Evolutionary conservation across 2,888 invertebrate species (phyloP), one percentile per base, ranked within the genome.

Genomic region (Nomada fucata): DNA sequence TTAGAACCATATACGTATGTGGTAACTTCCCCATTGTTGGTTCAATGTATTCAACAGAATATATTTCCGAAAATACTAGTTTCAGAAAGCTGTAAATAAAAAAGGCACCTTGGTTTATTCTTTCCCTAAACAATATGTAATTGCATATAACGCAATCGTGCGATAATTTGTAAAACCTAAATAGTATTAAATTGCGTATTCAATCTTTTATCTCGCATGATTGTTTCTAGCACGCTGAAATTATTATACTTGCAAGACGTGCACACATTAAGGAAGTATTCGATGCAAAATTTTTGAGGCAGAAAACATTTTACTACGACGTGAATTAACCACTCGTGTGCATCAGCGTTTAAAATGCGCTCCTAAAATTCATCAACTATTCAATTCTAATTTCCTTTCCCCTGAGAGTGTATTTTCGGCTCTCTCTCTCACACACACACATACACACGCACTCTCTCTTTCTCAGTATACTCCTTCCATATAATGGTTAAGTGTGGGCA

Each of bases 291-390:
- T 70, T 65, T 52, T 76, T 73, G 72, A 65, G 52, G 71, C 29
- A 71, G 64, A 76, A 79, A 82, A 69, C 76, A 77, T 71, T 87
- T 82, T 76, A 29, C 67, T 44, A 63, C 55, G 57, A 29, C 65
- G 55, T 59, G 73, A 77, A 78, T 78, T 78, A 86, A 84, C 82
- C 76, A 70, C 76, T 77, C 63, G 80, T 42, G 80, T 78, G 78
- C 76, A 84, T 81, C 83, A 69, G 76, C 77, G 84, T 85, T 82
- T 87, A 82, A 88, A 78, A 73, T 76, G 79, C 84, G 86, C 91
- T 92, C 89, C 90, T 91, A 90, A 91, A 92, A 92, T 92, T 92
- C 92, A 92, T 92, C 92, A 92, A 92, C 91, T 92, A 92, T 92
- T 92, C 92, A 92, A 92, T 92, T 92, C 91, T 92, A 92, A 92